A percentile compares a stretch with the other conserved stretches of the same genome.
phyloP scores from a whole-genome alignment of 2,888 invertebrate species.

The Omphaloscelis lunosa region DNA sequence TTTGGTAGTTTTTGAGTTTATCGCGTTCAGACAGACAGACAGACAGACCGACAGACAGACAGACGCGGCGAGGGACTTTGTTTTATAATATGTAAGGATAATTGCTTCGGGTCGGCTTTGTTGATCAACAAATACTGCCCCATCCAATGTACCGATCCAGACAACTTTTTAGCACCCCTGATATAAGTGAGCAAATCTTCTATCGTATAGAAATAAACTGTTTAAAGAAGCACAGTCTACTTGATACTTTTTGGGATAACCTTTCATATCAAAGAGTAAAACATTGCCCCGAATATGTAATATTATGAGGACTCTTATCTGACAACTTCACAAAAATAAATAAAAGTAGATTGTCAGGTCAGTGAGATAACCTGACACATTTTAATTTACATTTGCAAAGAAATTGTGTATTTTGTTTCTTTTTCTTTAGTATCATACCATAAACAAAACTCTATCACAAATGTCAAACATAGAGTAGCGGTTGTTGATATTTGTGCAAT shows the following conservation, averaged over 20 bases:
- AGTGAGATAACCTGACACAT: background rate
- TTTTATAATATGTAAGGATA: too few species aligned
- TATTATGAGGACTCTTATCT: background rate
- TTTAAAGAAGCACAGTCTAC: background rate
- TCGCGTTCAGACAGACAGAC: too few species aligned
- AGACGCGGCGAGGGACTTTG: too few species aligned
- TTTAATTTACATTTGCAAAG: constrained; percentile 4
- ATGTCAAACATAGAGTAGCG: constrained; percentile 16
- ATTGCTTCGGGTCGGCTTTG: background rate
- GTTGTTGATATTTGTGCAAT: constrained; percentile 40
- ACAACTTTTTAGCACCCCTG: background rate
- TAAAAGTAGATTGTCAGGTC: background rate
- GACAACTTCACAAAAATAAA: background rate
- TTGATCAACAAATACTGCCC: background rate
- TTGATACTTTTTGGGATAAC: background rate
- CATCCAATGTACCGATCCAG: background rate
- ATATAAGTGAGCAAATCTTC: background rate
- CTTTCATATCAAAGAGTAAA: background rate
- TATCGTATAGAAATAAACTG: background rate
- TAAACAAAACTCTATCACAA: constrained; percentile 17
- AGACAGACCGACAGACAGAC: too few species aligned
- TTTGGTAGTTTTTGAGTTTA: too few species aligned
- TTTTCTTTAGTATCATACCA: background rate
- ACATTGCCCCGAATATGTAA: background rate
- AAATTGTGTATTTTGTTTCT: background rate